Evolutionary conservation across 2,888 invertebrate species (phyloP).

Genomic region (Pardosa pseudoannulata): DNA sequence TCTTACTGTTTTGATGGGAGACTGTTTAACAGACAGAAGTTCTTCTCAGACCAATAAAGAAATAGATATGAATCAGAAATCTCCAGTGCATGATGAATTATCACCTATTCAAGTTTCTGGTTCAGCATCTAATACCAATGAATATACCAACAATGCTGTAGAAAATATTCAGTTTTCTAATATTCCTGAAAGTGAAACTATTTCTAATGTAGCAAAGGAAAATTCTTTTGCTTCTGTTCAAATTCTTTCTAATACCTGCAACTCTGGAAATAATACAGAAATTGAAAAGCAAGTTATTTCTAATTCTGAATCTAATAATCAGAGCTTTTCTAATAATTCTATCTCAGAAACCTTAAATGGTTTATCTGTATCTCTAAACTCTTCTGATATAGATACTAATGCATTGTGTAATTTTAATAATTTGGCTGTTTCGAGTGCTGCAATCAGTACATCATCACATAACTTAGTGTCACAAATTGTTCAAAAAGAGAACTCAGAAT

Average conservation of each 20-base stretch:
- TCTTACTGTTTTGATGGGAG: constrained; percentile 54
- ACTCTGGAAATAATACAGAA: neutral
- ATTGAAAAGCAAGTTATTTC: neutral
- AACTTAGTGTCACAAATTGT: neutral
- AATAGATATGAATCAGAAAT: neutral
- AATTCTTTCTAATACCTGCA: neutral
- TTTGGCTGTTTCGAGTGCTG: neutral
- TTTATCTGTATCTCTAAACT: neutral
- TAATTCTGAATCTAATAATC: constrained; percentile 4
- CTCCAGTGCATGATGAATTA: neutral
- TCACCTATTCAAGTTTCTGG: neutral
- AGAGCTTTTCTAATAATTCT: neutral
- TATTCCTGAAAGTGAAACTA: neutral
- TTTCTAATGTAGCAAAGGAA: neutral
- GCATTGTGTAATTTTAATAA: neutral
- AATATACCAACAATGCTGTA: neutral
- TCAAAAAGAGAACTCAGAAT: neutral
- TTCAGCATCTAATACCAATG: neutral
- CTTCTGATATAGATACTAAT: neutral
- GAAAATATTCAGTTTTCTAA: neutral
- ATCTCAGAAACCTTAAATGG: neutral
- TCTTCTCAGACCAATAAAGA: neutral
- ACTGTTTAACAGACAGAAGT: neutral
- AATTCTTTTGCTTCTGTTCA: neutral
- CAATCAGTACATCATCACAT: neutral